Evolutionary conservation across 2,888 invertebrate genomes (phyloP).

Genomic region (Ophion ventricosus): DNA sequence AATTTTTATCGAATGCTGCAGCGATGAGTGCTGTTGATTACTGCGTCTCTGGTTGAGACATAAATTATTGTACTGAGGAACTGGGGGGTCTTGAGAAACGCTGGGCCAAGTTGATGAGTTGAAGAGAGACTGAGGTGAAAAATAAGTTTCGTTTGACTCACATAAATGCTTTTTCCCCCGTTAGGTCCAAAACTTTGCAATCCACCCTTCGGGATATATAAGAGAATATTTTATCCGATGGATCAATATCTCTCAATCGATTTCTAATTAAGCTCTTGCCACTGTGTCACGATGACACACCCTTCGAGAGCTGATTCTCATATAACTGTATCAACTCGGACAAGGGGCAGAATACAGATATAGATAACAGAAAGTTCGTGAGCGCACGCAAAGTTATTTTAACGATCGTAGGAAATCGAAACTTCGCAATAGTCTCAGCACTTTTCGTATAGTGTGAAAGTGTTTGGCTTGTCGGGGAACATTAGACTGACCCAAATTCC

Average conservation of each 20-base stretch:
- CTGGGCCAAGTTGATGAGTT: background rate
- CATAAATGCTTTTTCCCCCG: background rate
- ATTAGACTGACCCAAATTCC: background rate
- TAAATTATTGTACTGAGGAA: background rate
- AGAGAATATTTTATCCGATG: background rate
- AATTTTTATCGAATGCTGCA: too few relatives aligned
- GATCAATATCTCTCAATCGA: slow-evolving; percentile 39
- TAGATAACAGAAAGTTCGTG: slow-evolving; percentile 1
- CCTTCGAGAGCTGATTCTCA: background rate
- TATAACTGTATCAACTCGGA: background rate
- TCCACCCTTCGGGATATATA: background rate
- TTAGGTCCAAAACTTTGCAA: slow-evolving; percentile 1
- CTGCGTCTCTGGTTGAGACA: too few relatives aligned
- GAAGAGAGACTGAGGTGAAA: background rate
- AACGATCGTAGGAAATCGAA: background rate
- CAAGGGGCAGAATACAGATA: background rate
- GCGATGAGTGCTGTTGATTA: too few relatives aligned
- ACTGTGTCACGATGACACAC: slow-evolving; percentile 32
- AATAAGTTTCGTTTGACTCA: background rate
- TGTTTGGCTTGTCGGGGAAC: background rate
- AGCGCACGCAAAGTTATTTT: background rate
- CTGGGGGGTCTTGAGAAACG: background rate
- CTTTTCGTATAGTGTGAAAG: background rate
- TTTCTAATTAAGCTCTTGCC: slow-evolving; percentile 27
- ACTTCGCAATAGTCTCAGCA: background rate